These are phyloP conservation scores for Semaprochilodus insignis DNA, from an alignment of 2,797 vertebrate species.

Conservation along the genomic window DNA sequence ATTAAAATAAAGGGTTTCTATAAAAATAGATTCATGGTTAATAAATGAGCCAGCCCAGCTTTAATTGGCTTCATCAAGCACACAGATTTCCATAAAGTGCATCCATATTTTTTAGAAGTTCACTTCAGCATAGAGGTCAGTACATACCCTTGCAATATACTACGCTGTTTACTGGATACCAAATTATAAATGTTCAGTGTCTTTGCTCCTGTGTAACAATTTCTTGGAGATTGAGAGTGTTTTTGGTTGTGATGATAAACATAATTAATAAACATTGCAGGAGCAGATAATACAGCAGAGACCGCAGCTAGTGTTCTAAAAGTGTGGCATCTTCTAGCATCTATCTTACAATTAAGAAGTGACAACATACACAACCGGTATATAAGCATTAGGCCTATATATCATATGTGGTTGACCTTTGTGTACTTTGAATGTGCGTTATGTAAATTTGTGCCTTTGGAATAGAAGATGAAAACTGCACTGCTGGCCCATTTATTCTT, in stretches of 20 bases:
- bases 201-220: not conserved
- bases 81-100: slow-evolving; percentile 60
- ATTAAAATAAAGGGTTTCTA: slow-evolving; percentile 61
- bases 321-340: not conserved
- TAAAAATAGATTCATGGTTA: slow-evolving; percentile 68
- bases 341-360: not conserved
- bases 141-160: not conserved
- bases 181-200: not conserved
- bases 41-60: slow-evolving; percentile 56
- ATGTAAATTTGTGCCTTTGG: not conserved
- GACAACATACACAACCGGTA: not conserved
- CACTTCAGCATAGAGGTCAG: slow-evolving; percentile 40
- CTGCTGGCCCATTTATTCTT: not conserved
- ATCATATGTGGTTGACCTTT: not conserved
- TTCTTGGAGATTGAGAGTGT: not conserved
- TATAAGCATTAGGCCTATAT: not conserved
- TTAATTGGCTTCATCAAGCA: slow-evolving; percentile 65
- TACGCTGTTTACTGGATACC: not conserved
- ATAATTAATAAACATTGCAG: not conserved
- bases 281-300: not conserved
- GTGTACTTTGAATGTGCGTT: not conserved
- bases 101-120: slow-evolving; percentile 55
- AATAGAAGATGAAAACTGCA: too few species aligned
- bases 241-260: not conserved
- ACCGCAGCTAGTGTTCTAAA: not conserved